Percentiles rank a stretch among this genome's conserved stretches.
Evolutionary conservation across 2,888 invertebrate species (phyloP).

Genomic region (Synanthedon vespiformis): DNA sequence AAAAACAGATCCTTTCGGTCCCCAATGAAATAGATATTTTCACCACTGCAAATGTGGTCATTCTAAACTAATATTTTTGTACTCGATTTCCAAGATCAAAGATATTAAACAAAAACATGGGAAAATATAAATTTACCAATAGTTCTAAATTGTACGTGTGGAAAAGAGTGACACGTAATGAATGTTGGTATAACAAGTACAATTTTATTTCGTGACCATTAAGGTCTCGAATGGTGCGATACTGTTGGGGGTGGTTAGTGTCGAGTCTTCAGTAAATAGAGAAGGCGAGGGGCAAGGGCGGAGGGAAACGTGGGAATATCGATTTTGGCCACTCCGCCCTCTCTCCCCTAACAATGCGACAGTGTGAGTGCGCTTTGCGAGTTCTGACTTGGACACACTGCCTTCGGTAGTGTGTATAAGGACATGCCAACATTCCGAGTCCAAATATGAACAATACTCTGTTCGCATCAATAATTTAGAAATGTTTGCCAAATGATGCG

Average conservation of each 20-base stretch:
- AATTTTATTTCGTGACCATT: conserved; percentile 47
- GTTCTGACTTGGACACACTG: conserved; percentile 35
- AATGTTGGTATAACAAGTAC: conserved; percentile 26
- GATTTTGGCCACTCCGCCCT: conserved; percentile 66
- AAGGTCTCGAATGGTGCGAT: conserved; percentile 57
- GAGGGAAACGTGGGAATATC: conserved; percentile 63
- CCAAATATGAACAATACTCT: conserved; percentile 52
- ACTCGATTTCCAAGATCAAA: not conserved
- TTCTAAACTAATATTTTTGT: no score
- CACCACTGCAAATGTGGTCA: no score
- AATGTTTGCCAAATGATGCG: conserved; percentile 25
- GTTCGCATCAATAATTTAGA: conserved; percentile 27
- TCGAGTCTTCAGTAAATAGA: conserved; percentile 41
- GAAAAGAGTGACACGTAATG: conserved; percentile 20
- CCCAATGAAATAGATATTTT: no score
- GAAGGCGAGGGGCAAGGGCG: conserved; percentile 39
- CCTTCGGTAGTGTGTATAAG: conserved; percentile 31
- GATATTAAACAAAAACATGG: conserved; percentile 16
- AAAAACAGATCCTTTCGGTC: no score
- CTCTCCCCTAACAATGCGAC: conserved; percentile 57
- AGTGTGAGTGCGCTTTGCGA: conserved; percentile 60
- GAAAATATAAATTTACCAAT: conserved; percentile 25
- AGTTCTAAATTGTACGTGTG: conserved; percentile 11
- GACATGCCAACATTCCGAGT: conserved; percentile 17
- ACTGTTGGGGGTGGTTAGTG: conserved; percentile 64